A percentile compares a stretch with the other conserved stretches of the same genome.
Conservation (phyloP, 2,797 vertebrate genomes). For the Mycteria americana region DNA sequence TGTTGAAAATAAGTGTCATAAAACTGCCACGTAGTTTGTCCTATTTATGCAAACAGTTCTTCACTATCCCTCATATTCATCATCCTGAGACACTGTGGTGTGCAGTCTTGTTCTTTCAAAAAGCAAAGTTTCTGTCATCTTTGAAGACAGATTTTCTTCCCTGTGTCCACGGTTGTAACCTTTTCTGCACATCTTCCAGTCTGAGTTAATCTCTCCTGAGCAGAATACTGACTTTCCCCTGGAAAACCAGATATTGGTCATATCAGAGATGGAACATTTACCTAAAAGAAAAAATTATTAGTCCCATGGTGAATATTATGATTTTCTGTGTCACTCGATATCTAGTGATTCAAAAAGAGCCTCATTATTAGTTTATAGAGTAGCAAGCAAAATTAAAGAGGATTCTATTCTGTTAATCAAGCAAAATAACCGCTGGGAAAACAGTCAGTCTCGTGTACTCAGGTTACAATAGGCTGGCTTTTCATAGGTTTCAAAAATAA, state of each 20-base stretch:
- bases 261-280: background rate
- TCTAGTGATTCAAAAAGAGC: background rate
- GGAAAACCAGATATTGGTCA: background rate
- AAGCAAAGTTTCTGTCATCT: background rate
- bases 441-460: background rate
- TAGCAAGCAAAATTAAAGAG: background rate
- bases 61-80: background rate
- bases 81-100: background rate
- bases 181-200: background rate
- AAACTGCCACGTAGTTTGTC: background rate
- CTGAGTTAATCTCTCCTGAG: background rate
- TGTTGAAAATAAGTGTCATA: background rate
- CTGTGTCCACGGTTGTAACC: background rate
- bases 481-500: background rate
- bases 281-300: background rate
- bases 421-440: background rate
- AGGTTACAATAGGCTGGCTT: background rate
- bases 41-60: background rate
- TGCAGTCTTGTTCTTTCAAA: background rate
- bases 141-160: background rate
- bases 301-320: background rate
- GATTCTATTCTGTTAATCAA: background rate
- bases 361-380: background rate
- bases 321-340: background rate
- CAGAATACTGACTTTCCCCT: background rate